Conservation (phyloP, 2,113 vertebrate genomes). For the Rhadina sibilatrix region DNA sequence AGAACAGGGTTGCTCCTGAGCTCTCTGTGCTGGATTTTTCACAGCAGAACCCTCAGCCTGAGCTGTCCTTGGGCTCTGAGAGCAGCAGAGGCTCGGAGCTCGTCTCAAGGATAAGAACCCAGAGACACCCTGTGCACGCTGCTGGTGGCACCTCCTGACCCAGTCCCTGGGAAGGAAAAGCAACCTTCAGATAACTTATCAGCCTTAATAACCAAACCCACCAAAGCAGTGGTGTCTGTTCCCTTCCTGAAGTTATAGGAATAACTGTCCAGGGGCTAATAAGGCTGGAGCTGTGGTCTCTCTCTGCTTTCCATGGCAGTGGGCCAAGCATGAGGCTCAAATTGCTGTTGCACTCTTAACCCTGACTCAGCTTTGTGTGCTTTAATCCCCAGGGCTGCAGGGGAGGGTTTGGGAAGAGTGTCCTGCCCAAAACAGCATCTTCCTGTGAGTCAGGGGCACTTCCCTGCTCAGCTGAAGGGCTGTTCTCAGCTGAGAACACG, state of each 20-base stretch:
- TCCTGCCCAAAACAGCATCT: not conserved
- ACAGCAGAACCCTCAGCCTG: not conserved
- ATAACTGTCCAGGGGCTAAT: not conserved
- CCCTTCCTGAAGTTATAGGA: not conserved
- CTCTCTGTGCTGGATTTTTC: not conserved
- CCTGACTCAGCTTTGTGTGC: not conserved
- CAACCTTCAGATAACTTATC: not conserved
- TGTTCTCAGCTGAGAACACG: not conserved
- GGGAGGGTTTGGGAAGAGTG: not conserved
- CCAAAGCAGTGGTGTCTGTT: not conserved
- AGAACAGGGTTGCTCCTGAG: not conserved
- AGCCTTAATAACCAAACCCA: not conserved
- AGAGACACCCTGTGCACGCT: not conserved
- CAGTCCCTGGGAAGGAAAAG: not conserved
- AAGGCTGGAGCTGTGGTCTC: not conserved
- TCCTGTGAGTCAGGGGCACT: not conserved
- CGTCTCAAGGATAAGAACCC: not conserved
- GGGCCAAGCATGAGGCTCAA: not conserved
- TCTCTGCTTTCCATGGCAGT: not conserved
- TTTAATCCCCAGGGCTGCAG: not conserved
- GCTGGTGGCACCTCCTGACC: not conserved
- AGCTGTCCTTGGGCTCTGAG: not conserved
- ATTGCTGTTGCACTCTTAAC: slow-evolving; percentile 23
- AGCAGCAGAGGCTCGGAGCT: not conserved
- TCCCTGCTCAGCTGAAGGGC: not conserved